Percentiles rank a stretch among this genome's conserved stretches.
Evolutionary conservation across 2,797 vertebrate species (phyloP).

Genomic region (Gallinago nigripennis): DNA sequence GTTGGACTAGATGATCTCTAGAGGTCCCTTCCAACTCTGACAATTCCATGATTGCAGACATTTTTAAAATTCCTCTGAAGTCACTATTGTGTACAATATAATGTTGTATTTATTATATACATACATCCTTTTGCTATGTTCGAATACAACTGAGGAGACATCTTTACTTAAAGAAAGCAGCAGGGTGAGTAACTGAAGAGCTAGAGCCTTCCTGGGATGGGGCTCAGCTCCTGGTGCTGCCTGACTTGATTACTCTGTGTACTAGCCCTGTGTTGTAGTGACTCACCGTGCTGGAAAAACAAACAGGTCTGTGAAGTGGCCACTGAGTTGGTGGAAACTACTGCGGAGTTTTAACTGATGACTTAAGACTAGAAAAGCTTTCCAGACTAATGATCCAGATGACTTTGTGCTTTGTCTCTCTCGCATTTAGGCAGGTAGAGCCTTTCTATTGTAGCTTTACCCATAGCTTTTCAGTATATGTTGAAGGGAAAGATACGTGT

Average conservation of each 20-base stretch:
- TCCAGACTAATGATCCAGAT: background rate
- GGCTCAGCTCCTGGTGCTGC: too few species aligned
- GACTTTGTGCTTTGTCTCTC: background rate
- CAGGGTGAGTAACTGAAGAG: background rate
- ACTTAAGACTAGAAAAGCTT: background rate
- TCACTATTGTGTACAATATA: accelerated
- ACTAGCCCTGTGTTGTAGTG: accelerated
- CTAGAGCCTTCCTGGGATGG: background rate
- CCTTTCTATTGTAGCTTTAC: background rate
- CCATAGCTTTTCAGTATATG: background rate
- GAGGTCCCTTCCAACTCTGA: too few species aligned
- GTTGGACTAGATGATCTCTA: too few species aligned
- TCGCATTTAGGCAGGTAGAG: background rate
- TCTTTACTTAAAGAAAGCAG: background rate
- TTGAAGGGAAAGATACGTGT: accelerated
- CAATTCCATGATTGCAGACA: too few species aligned
- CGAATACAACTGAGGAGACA: background rate
- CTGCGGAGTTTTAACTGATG: background rate
- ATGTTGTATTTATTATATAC: accelerated
- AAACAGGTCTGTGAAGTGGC: background rate
- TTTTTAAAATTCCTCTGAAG: background rate
- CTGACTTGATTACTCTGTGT: background rate
- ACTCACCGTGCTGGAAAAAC: background rate
- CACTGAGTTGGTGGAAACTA: background rate
- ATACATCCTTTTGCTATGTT: accelerated